Base-by-base conservation (phyloP, 2,888 invertebrate species). In the Oscheius myriophilus region DNA sequence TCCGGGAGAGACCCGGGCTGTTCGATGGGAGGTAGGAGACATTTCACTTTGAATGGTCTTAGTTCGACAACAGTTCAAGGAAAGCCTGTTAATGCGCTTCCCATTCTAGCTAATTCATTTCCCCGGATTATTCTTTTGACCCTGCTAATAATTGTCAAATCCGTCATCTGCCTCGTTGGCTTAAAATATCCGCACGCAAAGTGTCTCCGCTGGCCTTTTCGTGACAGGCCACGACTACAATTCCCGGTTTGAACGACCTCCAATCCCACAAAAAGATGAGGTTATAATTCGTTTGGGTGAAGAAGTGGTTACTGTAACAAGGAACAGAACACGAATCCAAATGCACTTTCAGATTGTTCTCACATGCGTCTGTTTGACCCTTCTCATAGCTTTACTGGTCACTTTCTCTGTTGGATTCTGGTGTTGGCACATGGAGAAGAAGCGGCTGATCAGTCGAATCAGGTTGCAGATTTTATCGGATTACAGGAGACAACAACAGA, bases 381-480 rank as follows among this genome's bases (percentile, higher is more conserved):
- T 61, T 25, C 14, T 61, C 14, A 21, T 65, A 1, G 41, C 65
- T 18, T 33, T 69, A 1, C 16, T 73, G 9, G 57, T 62, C 39
- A 72, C 72, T 1, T 73, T 71, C 42, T 51, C 71, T 21, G 46
- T 74, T 23, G 73, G 76, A 67, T 66, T 71, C 21, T 23, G 71
- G 14, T 77, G 76, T 49, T 77, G 76, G 76, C 69, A 67, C 21
- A 70, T 71, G 12, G 71, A 77, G 23, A 77, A 77, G 51, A 33
- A 71, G 42, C 57, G 33, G 54, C 70, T 86, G 52, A 79, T 84
- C 11, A 76, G 78, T 18, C 74, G 81, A 14, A 82, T 86, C 21
- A 86, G 86, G 63, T 67, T 83, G 72, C 85, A 86, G 62, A 81
- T 83, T 46, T 70, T 84, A 42, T 79, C 82, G 45, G 78, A 82